These are phyloP conservation scores for Chloroclysta siterata DNA, from an alignment of 2,888 invertebrate species.

Conservation along the genomic window DNA sequence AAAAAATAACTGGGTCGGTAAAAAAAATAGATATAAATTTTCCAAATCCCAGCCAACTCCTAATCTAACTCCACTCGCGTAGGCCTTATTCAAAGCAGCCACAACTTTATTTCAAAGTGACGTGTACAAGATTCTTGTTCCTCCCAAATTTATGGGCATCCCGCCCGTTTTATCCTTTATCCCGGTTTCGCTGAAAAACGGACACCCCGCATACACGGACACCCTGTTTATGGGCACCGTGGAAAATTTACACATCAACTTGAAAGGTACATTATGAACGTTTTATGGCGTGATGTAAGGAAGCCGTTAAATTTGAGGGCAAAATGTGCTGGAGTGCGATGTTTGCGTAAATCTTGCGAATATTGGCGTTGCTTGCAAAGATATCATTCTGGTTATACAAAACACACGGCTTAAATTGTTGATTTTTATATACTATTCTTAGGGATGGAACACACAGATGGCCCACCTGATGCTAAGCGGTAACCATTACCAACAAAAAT, in stretches of 20 bases:
- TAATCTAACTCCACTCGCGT: conserved; percentile 41
- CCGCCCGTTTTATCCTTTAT: conserved; percentile 51
- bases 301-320: conserved; percentile 36
- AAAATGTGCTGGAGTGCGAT: conserved; percentile 9
- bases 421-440: no score
- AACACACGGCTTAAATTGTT: neutral
- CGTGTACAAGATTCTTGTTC: conserved; percentile 65
- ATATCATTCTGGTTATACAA: neutral
- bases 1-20: no score
- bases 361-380: neutral
- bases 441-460: no score
- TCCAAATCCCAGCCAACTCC: conserved; percentile 27
- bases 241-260: conserved; percentile 55
- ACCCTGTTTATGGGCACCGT: conserved; percentile 50
- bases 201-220: conserved; percentile 51
- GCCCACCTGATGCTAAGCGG: no score
- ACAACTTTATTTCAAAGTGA: conserved; percentile 74
- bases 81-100: conserved; percentile 58
- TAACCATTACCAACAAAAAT: no score
- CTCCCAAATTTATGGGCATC: conserved; percentile 62
- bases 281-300: conserved; percentile 39
- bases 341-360: neutral
- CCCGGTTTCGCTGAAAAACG: conserved; percentile 49
- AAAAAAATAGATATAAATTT: no score
- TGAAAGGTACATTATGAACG: conserved; percentile 40